phyloP scores from a whole-genome alignment of 2,888 invertebrate genomes.

The Acleris cristana region DNA sequence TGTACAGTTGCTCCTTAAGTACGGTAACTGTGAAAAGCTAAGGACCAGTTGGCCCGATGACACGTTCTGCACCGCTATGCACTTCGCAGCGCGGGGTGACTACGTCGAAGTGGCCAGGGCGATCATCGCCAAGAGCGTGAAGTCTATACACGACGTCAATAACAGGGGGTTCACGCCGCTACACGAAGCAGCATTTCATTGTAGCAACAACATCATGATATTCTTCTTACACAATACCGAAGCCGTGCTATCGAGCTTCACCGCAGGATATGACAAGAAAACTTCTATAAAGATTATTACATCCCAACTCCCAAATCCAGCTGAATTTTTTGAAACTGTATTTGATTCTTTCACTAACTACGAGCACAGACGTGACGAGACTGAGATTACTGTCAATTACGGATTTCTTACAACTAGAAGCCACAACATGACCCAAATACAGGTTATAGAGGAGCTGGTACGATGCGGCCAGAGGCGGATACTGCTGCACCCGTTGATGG shows the following conservation, averaged over 20 bases:
- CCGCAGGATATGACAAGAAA: conserved; percentile 20
- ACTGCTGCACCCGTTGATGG: conserved; percentile 66
- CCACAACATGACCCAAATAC: conserved; percentile 49
- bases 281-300: conserved; percentile 56
- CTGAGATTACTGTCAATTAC: conserved; percentile 36
- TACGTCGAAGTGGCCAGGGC: conserved; percentile 42
- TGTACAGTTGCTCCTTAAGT: conserved; percentile 48
- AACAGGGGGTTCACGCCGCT: conserved; percentile 42
- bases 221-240: conserved; percentile 43
- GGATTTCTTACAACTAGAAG: conserved; percentile 50
- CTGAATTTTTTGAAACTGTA: conserved; percentile 54
- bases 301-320: conserved; percentile 56
- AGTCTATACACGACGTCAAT: conserved; percentile 42
- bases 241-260: conserved; percentile 45
- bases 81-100: conserved; percentile 47
- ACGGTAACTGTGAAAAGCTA: conserved; percentile 46
- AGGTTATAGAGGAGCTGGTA: conserved; percentile 56
- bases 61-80: conserved; percentile 45
- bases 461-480: conserved; percentile 54
- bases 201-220: conserved; percentile 68
- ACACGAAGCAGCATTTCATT: conserved; percentile 59
- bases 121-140: conserved; percentile 42
- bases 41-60: conserved; percentile 41
- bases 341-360: conserved; percentile 59
- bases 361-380: conserved; percentile 42